Evolutionary conservation across 2,888 invertebrate genomes (phyloP).

Genomic region (Pasiphila rectangulata): DNA sequence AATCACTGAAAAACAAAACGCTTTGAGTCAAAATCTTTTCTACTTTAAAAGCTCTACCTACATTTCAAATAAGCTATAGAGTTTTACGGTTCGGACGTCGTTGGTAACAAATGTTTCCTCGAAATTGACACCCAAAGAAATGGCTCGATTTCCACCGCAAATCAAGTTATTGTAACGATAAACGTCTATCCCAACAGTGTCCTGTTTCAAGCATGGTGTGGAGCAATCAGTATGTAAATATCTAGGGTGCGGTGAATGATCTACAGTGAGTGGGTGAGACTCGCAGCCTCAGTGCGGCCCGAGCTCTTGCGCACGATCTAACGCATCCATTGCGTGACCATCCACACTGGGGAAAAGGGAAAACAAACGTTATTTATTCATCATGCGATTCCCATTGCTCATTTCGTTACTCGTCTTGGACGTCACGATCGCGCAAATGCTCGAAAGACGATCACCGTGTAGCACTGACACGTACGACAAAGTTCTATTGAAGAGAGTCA

Average conservation of each 20-base stretch:
- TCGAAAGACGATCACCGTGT: slow-evolving; percentile 41
- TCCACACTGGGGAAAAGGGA: slow-evolving; percentile 14
- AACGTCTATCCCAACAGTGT: slow-evolving; percentile 62
- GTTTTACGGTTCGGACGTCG: too few relatives aligned
- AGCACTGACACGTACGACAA: slow-evolving; percentile 51
- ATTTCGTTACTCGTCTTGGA: slow-evolving; percentile 45
- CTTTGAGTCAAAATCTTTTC: too few relatives aligned
- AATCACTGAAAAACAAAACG: too few relatives aligned
- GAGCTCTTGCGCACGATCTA: slow-evolving; percentile 69
- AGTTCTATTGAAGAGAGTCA: slow-evolving; percentile 58
- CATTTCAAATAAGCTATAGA: too few relatives aligned
- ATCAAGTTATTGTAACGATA: slow-evolving; percentile 69
- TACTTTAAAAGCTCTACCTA: too few relatives aligned
- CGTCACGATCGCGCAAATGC: slow-evolving; percentile 41
- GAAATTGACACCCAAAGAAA: too few relatives aligned
- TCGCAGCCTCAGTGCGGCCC: slow-evolving; percentile 64
- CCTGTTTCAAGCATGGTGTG: slow-evolving; percentile 62
- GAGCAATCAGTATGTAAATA: slow-evolving; percentile 74
- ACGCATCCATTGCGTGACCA: slow-evolving; percentile 40
- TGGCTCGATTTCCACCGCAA: slow-evolving; percentile 54
- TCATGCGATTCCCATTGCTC: slow-evolving; percentile 39
- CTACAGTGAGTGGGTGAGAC: slow-evolving; percentile 69
- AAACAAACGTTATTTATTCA: slow-evolving; percentile 34
- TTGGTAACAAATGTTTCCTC: slow-evolving; percentile 53
- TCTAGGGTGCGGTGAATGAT: slow-evolving; percentile 70